A percentile compares a stretch with the other conserved stretches of the same genome.
Evolutionary conservation across 2,888 invertebrate genomes (phyloP).

Genomic region (Nudaria mundana): DNA sequence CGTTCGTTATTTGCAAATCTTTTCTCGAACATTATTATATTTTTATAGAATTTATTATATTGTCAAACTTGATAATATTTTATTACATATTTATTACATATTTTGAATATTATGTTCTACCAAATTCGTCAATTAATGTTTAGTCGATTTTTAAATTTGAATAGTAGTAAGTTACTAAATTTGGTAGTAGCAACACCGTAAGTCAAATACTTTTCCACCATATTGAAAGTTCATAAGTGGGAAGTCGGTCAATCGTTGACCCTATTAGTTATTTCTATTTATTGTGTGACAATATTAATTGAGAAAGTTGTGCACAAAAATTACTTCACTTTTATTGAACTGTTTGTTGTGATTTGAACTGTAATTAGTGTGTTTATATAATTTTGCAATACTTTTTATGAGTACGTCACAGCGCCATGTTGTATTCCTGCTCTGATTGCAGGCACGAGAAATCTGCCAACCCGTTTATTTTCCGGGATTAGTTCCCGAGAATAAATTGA

Average conservation of each 20-base stretch:
- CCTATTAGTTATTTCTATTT: constrained; percentile 66
- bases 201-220: constrained; percentile 69
- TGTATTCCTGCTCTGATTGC: constrained; percentile 82
- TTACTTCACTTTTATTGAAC: constrained; percentile 52
- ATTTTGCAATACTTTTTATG: constrained; percentile 75
- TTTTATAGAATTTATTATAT: no score
- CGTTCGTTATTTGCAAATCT: no score
- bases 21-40: no score
- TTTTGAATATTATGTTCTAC: no score
- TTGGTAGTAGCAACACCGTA: constrained; percentile 62
- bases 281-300: constrained; percentile 49
- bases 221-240: constrained; percentile 75
- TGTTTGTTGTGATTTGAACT: constrained; percentile 40
- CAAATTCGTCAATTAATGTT: no score
- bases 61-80: no score
- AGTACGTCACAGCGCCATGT: constrained; percentile 81
- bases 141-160: no score
- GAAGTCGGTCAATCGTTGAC: constrained; percentile 76
- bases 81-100: no score
- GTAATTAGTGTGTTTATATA: constrained; percentile 44
- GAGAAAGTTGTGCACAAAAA: constrained; percentile 52
- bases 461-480: constrained; percentile 80
- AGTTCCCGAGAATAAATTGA: constrained; percentile 76
- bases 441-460: constrained; percentile 82
- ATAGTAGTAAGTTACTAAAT: no score